phyloP scores from a whole-genome alignment of 1,140 invertebrate genomes.

The Drosophila carrolli region DNA sequence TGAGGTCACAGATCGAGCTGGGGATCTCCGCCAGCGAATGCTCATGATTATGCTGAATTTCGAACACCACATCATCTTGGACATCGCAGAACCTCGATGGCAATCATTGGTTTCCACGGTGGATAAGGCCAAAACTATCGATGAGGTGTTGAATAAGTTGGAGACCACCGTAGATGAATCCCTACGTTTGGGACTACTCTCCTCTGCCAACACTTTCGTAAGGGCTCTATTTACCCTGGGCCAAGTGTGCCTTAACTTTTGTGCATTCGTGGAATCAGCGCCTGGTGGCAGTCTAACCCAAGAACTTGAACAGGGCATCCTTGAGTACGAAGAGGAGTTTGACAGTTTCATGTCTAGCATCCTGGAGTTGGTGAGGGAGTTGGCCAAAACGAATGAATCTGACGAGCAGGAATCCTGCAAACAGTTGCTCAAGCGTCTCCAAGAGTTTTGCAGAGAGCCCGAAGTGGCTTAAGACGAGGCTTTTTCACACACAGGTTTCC shows the following conservation, averaged over 20 bases:
- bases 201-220: conserved; percentile 38
- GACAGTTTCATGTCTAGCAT: conserved; percentile 32
- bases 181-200: conserved; percentile 32
- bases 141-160: conserved; percentile 39
- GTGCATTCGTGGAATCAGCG: conserved; percentile 26
- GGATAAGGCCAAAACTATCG: conserved; percentile 33
- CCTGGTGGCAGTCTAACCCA: background rate
- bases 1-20: background rate
- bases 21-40: conserved; percentile 41
- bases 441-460: background rate
- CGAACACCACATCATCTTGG: conserved; percentile 53
- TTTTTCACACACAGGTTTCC: background rate
- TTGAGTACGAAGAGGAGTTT: conserved; percentile 52
- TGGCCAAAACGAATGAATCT: conserved; percentile 9
- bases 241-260: conserved; percentile 60
- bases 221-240: conserved; percentile 54
- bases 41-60: conserved; percentile 28
- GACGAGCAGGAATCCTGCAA: conserved; percentile 35
- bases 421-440: conserved; percentile 45
- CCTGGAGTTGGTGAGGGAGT: conserved; percentile 40
- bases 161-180: conserved; percentile 31
- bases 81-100: conserved; percentile 52
- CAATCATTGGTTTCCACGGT: conserved; percentile 3
- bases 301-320: conserved; percentile 3
- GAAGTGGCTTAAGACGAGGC: background rate